Conservation (phyloP, 2,888 invertebrate genomes). For the Hirtodrosophila trivittata region DNA sequence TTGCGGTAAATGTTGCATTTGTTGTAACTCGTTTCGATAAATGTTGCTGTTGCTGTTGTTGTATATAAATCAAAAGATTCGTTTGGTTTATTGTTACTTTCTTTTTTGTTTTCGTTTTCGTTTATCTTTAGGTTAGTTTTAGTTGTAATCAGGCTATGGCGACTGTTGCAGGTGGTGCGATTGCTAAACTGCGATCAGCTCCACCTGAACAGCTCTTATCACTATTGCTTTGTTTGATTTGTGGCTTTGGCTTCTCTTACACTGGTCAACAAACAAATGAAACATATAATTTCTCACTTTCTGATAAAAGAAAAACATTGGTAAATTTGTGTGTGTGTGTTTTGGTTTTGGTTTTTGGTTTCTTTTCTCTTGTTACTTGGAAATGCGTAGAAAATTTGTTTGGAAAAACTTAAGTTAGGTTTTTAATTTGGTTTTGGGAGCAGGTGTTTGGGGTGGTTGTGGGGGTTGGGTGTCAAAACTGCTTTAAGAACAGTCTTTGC, state of each 20-base stretch:
- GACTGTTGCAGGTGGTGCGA: constrained; percentile 42
- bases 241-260: constrained; percentile 54
- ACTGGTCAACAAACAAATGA: constrained; percentile 52
- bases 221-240: constrained; percentile 75
- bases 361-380: too few species aligned
- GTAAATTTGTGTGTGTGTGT: too few species aligned
- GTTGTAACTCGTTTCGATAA: constrained; percentile 57
- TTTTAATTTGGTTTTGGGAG: constrained; percentile 6
- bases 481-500: constrained; percentile 12
- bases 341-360: too few species aligned
- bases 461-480: not conserved
- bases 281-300: constrained; percentile 58
- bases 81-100: constrained; percentile 48
- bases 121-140: constrained; percentile 14
- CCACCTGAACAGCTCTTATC: constrained; percentile 59
- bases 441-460: constrained; percentile 11
- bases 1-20: constrained; percentile 69
- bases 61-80: constrained; percentile 44
- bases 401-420: constrained; percentile 20
- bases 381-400: constrained; percentile 3
- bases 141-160: constrained; percentile 69
- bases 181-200: constrained; percentile 20
- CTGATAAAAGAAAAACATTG: constrained; percentile 63
- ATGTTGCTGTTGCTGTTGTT: constrained; percentile 22
- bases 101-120: constrained; percentile 28